These are phyloP conservation scores for Scelioninae gen. 2 DNA, from an alignment of 2,888 invertebrate species.

Conservation along the genomic window DNA sequence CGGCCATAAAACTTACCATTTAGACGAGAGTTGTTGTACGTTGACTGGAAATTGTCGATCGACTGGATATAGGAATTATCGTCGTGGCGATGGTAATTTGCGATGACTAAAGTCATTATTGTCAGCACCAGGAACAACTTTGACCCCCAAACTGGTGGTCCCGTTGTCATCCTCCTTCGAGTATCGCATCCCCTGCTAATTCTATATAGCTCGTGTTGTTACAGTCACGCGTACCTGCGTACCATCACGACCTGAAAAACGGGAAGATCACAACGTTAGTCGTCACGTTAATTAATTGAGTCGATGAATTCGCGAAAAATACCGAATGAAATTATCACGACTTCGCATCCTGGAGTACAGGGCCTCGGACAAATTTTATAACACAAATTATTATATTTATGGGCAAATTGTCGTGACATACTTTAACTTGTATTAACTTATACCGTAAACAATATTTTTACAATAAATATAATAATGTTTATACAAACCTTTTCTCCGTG, in stretches of 20 bases:
- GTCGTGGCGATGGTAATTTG: conserved; percentile 70
- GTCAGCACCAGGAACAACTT: conserved; percentile 71
- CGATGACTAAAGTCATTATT: conserved; percentile 71
- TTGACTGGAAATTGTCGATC: conserved; percentile 43
- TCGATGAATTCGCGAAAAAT: conserved; percentile 1
- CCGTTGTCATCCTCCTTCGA: conserved; percentile 69
- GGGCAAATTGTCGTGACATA: no score
- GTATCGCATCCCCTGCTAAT: conserved; percentile 71
- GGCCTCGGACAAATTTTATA: no score
- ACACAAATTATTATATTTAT: no score
- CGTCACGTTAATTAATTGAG: no score
- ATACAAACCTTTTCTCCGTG: no score
- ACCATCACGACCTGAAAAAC: conserved; percentile 25
- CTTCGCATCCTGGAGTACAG: no score
- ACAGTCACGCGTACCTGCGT: conserved; percentile 37
- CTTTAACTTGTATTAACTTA: no score
- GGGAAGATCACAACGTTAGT: conserved; percentile 1
- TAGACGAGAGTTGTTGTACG: conserved; percentile 44
- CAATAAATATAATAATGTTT: no score
- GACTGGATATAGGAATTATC: conserved; percentile 63
- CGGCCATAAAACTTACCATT: conserved; percentile 50
- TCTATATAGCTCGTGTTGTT: conserved; percentile 47
- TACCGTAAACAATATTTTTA: no score
- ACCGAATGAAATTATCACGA: not conserved
- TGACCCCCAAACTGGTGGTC: conserved; percentile 71